Conservation (phyloP, 2,888 invertebrate genomes). For the Andrena fulva region DNA sequence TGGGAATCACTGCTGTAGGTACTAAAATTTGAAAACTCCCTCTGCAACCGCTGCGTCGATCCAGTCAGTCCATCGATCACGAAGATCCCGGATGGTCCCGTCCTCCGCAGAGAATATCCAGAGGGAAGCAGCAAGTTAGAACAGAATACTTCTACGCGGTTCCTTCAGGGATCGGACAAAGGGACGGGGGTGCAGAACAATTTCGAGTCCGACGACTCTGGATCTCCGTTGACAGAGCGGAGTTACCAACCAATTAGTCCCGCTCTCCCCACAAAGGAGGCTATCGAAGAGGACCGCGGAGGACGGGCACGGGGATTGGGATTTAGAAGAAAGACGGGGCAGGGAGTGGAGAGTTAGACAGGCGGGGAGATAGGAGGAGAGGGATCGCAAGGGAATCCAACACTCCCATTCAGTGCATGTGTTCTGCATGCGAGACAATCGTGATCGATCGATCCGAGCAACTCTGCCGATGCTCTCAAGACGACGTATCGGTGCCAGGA, state of each 20-base stretch:
- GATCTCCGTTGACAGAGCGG: not conserved
- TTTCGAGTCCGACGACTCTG: not conserved
- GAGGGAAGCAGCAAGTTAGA: no score
- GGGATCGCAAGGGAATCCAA: constrained; percentile 3
- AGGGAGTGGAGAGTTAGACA: not conserved
- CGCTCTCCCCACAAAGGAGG: not conserved
- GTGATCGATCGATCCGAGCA: constrained; percentile 48
- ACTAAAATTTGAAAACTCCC: not conserved
- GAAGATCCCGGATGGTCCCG: no score
- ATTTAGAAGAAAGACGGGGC: not conserved
- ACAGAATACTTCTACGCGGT: constrained; percentile 2
- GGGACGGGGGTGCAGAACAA: not conserved
- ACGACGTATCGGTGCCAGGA: constrained; percentile 50
- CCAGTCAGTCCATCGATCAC: not conserved
- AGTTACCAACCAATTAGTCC: not conserved
- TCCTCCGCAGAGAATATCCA: no score
- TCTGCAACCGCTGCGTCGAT: constrained; percentile 13
- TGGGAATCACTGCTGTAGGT: no score
- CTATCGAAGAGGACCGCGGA: constrained; percentile 21
- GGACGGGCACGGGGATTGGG: not conserved
- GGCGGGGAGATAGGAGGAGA: not conserved
- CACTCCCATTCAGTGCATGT: constrained; percentile 25
- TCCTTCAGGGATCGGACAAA: not conserved
- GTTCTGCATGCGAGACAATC: constrained; percentile 53
- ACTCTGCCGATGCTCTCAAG: constrained; percentile 59